These are phyloP conservation scores for Boulengerochromis microlepis DNA, from an alignment of 2,113 vertebrate species.

Conservation along the genomic window DNA sequence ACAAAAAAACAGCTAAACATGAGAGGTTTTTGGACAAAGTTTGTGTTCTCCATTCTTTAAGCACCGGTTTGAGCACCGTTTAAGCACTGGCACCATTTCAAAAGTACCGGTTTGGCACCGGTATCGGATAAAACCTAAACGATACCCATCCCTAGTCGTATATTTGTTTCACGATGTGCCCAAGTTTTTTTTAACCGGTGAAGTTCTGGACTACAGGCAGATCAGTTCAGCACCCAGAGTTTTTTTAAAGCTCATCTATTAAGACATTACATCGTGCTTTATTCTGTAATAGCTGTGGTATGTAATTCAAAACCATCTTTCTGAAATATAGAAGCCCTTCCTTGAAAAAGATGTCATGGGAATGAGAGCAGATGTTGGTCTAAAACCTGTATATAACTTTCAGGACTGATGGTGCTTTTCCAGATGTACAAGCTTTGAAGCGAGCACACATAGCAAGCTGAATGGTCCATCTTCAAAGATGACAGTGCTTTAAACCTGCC, in stretches of 20 bases:
- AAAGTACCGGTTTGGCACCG: no score
- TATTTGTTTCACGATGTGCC: fast-evolving
- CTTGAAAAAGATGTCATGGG: background rate
- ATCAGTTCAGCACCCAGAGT: background rate
- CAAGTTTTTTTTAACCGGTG: background rate
- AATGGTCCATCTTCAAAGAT: background rate
- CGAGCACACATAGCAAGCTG: background rate
- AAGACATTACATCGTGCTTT: background rate
- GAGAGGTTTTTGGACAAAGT: no score
- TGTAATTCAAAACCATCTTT: background rate
- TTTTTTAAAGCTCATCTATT: background rate
- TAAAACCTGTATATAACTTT: background rate
- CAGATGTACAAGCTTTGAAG: background rate
- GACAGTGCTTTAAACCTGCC: background rate
- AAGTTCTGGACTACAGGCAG: background rate
- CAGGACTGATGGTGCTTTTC: background rate
- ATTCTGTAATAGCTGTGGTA: background rate
- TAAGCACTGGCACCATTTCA: no score
- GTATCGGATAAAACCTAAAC: no score
- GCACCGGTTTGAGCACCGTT: no score
- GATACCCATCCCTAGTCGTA: no score
- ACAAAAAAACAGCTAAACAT: no score
- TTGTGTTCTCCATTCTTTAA: no score
- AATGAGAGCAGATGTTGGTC: background rate
- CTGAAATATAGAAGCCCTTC: background rate